Conservation (phyloP, 2,888 invertebrate species). For the Trichacis sp. region DNA sequence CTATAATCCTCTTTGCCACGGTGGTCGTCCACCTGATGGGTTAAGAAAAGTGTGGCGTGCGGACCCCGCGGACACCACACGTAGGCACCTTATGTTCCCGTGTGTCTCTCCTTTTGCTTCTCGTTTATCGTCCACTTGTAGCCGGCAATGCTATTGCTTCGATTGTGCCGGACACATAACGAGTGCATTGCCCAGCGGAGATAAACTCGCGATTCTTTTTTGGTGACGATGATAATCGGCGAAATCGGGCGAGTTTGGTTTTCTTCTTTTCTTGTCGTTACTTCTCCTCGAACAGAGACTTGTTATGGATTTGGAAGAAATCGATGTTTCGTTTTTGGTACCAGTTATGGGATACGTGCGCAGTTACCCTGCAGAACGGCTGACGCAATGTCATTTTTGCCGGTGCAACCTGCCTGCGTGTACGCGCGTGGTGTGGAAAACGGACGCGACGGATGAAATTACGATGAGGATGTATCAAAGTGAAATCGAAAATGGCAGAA, state of each 20-base stretch:
- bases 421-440: conserved; percentile 18
- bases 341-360: background rate
- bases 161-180: conserved; percentile 39
- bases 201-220: background rate
- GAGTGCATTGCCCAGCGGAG: conserved; percentile 57
- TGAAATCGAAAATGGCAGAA: too few relatives aligned
- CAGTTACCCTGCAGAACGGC: background rate
- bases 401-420: conserved; percentile 32
- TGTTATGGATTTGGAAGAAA: background rate
- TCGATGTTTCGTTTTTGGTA: background rate
- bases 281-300: background rate
- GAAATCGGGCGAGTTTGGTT: too few relatives aligned
- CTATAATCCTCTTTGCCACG: conserved; percentile 60
- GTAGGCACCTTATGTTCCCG: conserved; percentile 16
- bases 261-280: background rate
- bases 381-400: conserved; percentile 17
- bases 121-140: conserved; percentile 42
- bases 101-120: conserved; percentile 27
- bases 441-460: conserved; percentile 11
- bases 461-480: too few relatives aligned
- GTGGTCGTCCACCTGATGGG: conserved; percentile 44
- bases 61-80: conserved; percentile 24
- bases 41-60: conserved; percentile 44
- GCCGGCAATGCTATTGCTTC: conserved; percentile 26
- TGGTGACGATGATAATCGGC: background rate